A percentile compares a stretch with the other conserved stretches of the same genome.
phyloP scores from a whole-genome alignment of 2,113 vertebrate genomes.

The Arothron firmamentum region DNA sequence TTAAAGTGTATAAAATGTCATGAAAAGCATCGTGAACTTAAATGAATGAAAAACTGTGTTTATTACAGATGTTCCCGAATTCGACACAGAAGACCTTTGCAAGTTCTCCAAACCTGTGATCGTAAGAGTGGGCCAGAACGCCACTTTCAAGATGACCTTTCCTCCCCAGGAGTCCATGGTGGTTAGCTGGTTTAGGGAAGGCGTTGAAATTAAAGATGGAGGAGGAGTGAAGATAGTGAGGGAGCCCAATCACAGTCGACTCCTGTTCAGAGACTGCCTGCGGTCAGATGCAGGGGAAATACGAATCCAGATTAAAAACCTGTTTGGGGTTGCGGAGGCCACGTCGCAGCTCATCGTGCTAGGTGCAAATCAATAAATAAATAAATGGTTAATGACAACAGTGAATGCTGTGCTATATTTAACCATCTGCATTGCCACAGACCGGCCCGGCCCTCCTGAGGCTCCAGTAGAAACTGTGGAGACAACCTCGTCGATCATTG shows the following conservation, averaged over 20 bases:
- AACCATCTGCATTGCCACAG: conserved; percentile 43
- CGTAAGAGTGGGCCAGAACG: conserved; percentile 78
- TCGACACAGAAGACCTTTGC: conserved; percentile 74
- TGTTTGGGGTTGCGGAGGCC: conserved; percentile 74
- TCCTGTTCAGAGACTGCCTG: conserved; percentile 77
- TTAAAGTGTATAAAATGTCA: not conserved
- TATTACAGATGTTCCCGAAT: conserved; percentile 75
- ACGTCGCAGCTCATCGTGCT: conserved; percentile 73
- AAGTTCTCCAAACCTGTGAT: conserved; percentile 78
- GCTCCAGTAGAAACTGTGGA: conserved; percentile 80
- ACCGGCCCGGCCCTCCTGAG: conserved; percentile 79
- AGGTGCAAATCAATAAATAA: conserved; percentile 51
- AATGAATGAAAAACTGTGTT: conserved; percentile 10
- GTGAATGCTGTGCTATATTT: not conserved
- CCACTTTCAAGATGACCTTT: conserved; percentile 79
- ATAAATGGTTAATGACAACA: conserved; percentile 43
- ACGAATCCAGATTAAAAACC: conserved; percentile 79
- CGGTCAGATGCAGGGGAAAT: conserved; percentile 80
- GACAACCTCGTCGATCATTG: conserved; percentile 65
- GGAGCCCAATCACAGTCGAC: conserved; percentile 71
- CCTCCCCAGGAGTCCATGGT: conserved; percentile 72
- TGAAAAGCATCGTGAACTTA: not conserved
- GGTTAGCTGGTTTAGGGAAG: conserved; percentile 79
- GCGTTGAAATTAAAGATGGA: conserved; percentile 68
- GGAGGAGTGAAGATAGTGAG: conserved; percentile 71